Evolutionary conservation across 2,797 vertebrate species (phyloP), one percentile per base, ranked within the genome.

Genomic region (Margarornis squamiger): DNA sequence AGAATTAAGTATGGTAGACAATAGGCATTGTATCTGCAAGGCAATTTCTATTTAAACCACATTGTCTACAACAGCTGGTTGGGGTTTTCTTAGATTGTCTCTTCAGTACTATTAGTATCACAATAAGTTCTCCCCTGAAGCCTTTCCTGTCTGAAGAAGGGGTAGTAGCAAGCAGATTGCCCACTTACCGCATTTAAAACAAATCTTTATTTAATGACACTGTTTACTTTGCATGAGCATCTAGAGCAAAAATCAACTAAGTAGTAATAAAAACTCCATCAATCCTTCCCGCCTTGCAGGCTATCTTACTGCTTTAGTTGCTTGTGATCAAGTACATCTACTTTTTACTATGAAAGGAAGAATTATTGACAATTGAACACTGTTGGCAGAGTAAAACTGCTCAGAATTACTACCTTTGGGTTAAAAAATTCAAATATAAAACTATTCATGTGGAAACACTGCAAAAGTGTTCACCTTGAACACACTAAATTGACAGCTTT

Each of bases 141-240:
- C 68, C 57, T 79, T 77, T 95, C 54, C 27, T 83, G 38, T 77
- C 90, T 91, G 54, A 71, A 95, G n/a, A 86, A 91, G 79, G 52
- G 61, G 54, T 27, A 32, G 62, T 11, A 48, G 61, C 38, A 80
- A 95, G 41, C 24, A 67, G 46, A 74, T 92, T 92, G 72, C 77
- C 63, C 51, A 34, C 63, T 85, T 63, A 87, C 91, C 0, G 3
- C 71, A 39, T 89, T 94, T 82, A 70, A 92, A 92, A 43, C 75
- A 91, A 92, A 83, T 92, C 55, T 89, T 92, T 93, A 77, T 95
- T 96, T 96, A 96, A 96, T 91, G 78, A 55, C 67, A 45, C n/a
- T 88, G 39, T 94, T 93, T 96, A 85, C 48, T 87, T 94, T 86
- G 41, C 65, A n/a, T 75, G 72, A 91, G 24, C 52, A 93, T 90